A percentile compares a stretch with the other conserved stretches of the same genome.
Evolutionary conservation across 1,140 invertebrate genomes (phyloP).

Genomic region (Meloidogyne exigua): DNA sequence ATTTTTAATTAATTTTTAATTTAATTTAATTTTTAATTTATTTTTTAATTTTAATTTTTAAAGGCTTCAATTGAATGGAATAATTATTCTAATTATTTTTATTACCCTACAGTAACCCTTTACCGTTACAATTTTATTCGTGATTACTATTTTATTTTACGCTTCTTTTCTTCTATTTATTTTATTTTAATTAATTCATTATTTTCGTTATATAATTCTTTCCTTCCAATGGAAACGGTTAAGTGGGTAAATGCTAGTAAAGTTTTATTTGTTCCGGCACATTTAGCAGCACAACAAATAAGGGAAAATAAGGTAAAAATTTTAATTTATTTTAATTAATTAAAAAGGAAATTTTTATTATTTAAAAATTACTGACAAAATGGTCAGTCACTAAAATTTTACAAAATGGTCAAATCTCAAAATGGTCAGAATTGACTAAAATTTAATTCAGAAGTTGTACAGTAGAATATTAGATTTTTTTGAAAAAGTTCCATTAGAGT

Average conservation of each 20-base stretch:
- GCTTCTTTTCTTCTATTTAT: constrained; percentile 25
- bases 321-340: no score
- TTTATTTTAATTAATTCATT: constrained; percentile 33
- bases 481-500: no score
- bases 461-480: no score
- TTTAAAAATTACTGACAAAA: no score
- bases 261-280: constrained; percentile 46
- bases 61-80: background rate
- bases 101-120: constrained; percentile 7
- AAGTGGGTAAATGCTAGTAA: constrained; percentile 23
- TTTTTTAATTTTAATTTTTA: background rate
- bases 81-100: no score
- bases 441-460: no score
- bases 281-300: constrained; percentile 50
- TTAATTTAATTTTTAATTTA: no score
- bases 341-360: no score
- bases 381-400: background rate
- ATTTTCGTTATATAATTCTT: constrained; percentile 9
- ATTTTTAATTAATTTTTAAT: no score
- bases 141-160: constrained; percentile 20
- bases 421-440: background rate
- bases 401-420: background rate
- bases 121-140: constrained; percentile 24
- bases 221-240: constrained; percentile 12
- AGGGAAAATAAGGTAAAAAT: constrained; percentile 41